Evolutionary conservation across 2,113 vertebrate genomes (phyloP).

Genomic region (Megaceryle maxima): DNA sequence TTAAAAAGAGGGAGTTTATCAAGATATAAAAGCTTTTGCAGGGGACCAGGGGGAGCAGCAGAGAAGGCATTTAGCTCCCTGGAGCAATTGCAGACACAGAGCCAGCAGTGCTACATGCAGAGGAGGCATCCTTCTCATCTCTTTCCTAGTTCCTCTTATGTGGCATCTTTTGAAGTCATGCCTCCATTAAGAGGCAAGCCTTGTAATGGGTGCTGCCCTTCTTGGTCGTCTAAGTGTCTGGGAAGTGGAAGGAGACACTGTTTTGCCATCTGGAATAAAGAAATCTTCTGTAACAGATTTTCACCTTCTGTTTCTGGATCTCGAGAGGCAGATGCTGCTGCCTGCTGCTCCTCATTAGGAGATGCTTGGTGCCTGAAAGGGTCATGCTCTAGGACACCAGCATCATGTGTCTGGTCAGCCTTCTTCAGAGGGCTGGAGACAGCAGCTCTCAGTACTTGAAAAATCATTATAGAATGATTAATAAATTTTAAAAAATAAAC

Average conservation of each 20-base stretch:
- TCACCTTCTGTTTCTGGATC: neutral
- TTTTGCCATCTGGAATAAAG: neutral
- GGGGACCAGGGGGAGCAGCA: accelerated
- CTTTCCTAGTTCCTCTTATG: neutral
- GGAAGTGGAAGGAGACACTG: neutral
- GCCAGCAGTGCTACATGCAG: neutral
- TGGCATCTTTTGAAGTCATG: neutral
- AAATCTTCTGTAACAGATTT: neutral
- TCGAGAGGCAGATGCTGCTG: neutral
- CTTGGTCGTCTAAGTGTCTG: neutral
- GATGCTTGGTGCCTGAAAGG: neutral
- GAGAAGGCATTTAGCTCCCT: neutral
- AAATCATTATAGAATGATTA: neutral
- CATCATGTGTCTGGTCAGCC: neutral
- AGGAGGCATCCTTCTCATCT: neutral
- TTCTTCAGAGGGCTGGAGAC: neutral
- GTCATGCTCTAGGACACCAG: neutral
- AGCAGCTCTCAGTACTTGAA: neutral
- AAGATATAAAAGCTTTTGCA: neutral
- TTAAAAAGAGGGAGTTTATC: neutral
- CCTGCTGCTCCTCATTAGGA: neutral
- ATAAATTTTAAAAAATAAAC: neutral
- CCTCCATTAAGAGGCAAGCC: neutral
- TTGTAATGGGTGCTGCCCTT: neutral
- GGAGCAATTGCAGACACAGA: neutral